These are phyloP conservation scores for Megastigmus dorsalis DNA, from an alignment of 2,888 invertebrate genomes.

Conservation along the genomic window DNA sequence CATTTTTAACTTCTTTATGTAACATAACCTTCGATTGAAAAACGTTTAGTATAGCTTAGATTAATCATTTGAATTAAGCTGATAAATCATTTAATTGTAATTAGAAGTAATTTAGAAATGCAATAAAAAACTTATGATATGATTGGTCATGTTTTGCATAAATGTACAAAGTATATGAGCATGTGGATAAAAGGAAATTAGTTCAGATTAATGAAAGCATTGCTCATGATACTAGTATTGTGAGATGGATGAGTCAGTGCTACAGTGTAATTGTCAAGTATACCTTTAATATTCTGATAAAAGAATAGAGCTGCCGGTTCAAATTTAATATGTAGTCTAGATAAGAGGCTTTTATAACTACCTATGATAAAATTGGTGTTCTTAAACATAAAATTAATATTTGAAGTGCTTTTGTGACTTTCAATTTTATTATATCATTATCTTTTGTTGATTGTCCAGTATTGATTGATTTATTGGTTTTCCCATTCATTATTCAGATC, in stretches of 20 bases:
- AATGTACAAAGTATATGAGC: neutral
- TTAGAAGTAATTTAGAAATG: neutral
- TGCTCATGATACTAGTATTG: slow-evolving; percentile 32
- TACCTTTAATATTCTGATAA: slow-evolving; percentile 46
- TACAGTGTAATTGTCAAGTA: slow-evolving; percentile 30
- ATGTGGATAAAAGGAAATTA: slow-evolving; percentile 24
- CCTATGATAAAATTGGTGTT: too few relatives aligned
- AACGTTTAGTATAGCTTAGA: too few relatives aligned
- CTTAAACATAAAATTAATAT: neutral
- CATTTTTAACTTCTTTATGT: neutral
- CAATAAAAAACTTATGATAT: too few relatives aligned
- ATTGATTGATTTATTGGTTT: slow-evolving; percentile 31
- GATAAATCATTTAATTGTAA: too few relatives aligned
- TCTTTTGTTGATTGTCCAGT: slow-evolving; percentile 15
- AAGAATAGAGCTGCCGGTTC: neutral
- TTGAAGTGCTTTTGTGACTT: neutral
- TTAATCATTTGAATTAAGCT: too few relatives aligned
- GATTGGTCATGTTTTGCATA: neutral
- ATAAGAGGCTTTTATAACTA: neutral
- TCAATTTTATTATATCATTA: neutral
- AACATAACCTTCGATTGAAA: slow-evolving; percentile 12
- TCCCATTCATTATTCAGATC: neutral
- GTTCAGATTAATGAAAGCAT: slow-evolving; percentile 40
- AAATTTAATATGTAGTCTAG: neutral
- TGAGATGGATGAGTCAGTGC: slow-evolving; percentile 46